Conservation (phyloP, 2,888 invertebrate genomes). For the Spatulosminthurus flaviceps region DNA sequence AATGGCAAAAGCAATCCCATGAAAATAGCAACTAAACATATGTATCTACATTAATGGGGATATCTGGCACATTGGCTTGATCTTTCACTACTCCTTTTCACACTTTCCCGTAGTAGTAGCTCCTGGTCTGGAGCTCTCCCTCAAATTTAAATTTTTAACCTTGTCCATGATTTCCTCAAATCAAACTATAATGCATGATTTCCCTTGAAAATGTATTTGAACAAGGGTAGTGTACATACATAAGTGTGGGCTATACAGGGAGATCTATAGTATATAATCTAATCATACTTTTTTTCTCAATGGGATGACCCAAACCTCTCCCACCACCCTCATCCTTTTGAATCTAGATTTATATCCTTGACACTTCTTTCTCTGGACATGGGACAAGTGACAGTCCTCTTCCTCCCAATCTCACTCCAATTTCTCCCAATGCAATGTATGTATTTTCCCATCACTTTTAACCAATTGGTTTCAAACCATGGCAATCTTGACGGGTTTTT, state of each 20-base stretch:
- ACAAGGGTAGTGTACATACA: no score
- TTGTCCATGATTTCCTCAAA: constrained; percentile 22
- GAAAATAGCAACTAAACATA: constrained; percentile 21
- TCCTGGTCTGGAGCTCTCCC: constrained; percentile 35
- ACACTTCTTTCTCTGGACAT: constrained; percentile 12
- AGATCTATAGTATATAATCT: background rate
- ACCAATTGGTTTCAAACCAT: no score
- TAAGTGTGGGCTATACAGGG: no score
- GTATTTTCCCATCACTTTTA: no score
- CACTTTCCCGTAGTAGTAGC: constrained; percentile 25
- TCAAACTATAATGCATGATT: background rate
- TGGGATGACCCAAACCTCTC: constrained; percentile 9
- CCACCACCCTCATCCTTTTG: background rate
- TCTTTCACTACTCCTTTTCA: constrained; percentile 14
- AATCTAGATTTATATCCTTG: constrained; percentile 27
- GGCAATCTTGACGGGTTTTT: no score
- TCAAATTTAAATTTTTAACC: constrained; percentile 44
- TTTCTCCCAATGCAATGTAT: no score
- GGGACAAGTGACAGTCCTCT: background rate
- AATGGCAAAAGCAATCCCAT: constrained; percentile 39
- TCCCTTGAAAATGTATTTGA: background rate
- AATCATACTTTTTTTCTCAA: background rate
- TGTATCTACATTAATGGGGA: background rate
- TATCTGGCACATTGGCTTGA: background rate
- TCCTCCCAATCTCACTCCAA: no score